These are phyloP conservation scores for Drosophila repletoides DNA, from an alignment of 1,140 invertebrate species.

Conservation along the genomic window DNA sequence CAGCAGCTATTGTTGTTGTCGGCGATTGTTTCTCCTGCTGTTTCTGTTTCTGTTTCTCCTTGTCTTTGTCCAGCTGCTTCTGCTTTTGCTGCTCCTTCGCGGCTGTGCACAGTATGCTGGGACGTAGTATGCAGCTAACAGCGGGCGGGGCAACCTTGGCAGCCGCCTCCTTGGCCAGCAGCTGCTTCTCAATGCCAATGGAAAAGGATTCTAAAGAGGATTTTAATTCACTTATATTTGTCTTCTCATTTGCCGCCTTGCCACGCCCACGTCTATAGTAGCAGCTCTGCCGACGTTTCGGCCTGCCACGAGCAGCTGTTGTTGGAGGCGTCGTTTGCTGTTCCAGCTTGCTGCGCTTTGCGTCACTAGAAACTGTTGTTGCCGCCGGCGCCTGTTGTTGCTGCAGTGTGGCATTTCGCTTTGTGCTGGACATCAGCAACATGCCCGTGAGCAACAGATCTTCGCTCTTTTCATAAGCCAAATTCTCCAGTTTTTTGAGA, in stretches of 20 bases:
- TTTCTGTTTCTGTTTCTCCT: neutral
- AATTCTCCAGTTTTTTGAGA: slow-evolving; percentile 76
- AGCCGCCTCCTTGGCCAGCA: slow-evolving; percentile 53
- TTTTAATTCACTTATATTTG: slow-evolving; percentile 69
- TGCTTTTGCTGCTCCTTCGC: slow-evolving; percentile 34
- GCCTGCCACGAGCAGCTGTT: slow-evolving; percentile 24
- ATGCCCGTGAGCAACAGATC: slow-evolving; percentile 73
- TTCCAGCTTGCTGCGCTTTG: slow-evolving; percentile 31
- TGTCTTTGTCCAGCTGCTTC: slow-evolving; percentile 13
- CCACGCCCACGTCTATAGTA: slow-evolving; percentile 54
- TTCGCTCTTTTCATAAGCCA: slow-evolving; percentile 78
- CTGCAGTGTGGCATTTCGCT: slow-evolving; percentile 56
- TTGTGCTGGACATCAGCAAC: slow-evolving; percentile 79
- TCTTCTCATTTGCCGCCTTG: slow-evolving; percentile 35
- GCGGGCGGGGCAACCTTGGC: neutral
- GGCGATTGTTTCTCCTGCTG: neutral
- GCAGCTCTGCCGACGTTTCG: slow-evolving; percentile 63
- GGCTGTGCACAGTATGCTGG: slow-evolving; percentile 56
- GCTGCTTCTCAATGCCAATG: slow-evolving; percentile 75
- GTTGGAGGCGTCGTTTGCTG: neutral
- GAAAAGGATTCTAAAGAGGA: slow-evolving; percentile 76
- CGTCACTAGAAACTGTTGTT: neutral
- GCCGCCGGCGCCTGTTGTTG: neutral
- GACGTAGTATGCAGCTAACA: slow-evolving; percentile 38
- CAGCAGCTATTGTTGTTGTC: neutral